A percentile compares a stretch with the other conserved stretches of the same genome.
Conservation (phyloP, 2,113 vertebrate genomes). For the Bolborhynchus lineola region DNA sequence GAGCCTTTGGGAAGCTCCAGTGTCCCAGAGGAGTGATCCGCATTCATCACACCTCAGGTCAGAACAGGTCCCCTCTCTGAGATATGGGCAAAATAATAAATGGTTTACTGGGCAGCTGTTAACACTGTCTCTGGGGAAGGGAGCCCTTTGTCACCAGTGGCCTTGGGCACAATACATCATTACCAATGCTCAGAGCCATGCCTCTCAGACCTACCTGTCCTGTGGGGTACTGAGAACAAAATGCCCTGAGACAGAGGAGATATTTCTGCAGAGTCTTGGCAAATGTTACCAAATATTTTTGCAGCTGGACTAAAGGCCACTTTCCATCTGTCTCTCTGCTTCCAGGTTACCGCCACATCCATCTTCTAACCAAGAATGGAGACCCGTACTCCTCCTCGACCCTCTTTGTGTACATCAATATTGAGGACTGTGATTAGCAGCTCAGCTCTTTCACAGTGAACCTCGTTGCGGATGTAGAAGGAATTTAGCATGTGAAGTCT, state of each 20-base stretch:
- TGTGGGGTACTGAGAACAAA: neutral
- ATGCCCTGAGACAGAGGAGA: neutral
- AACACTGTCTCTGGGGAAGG: neutral
- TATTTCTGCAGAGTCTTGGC: neutral
- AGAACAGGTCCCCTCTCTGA: neutral
- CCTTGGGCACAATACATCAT: accelerated
- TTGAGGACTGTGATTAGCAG: constrained; percentile 69
- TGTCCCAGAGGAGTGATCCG: neutral
- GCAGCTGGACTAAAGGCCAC: neutral
- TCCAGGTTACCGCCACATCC: constrained; percentile 92
- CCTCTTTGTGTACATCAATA: constrained; percentile 85
- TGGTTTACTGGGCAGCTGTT: neutral
- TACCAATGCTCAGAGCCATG: neutral
- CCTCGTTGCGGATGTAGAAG: neutral
- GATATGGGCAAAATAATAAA: neutral
- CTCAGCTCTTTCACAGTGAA: neutral
- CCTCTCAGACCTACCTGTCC: neutral
- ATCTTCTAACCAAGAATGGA: constrained; percentile 86
- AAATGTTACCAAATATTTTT: neutral
- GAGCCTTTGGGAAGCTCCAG: neutral
- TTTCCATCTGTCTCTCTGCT: neutral
- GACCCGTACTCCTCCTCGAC: constrained; percentile 84
- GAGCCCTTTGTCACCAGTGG: neutral
- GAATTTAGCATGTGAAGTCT: neutral
- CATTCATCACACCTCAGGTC: accelerated